Conservation (phyloP, 2,888 invertebrate genomes). For the Fragum sueziense region DNA sequence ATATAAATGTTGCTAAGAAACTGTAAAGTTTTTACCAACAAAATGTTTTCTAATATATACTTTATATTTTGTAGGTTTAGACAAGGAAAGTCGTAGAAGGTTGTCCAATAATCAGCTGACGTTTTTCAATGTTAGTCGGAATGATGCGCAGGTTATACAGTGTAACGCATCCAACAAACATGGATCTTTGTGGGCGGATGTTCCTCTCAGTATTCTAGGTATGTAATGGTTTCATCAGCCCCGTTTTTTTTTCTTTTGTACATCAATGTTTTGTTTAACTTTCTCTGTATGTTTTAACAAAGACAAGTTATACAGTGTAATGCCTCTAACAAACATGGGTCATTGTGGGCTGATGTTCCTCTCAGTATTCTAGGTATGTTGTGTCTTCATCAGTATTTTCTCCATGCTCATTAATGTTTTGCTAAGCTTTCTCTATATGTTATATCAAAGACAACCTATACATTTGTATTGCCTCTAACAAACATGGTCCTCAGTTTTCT, state of each 20-base stretch:
- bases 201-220: slow-evolving; percentile 97
- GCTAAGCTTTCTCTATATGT: too few relatives aligned
- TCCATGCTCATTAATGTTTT: too few relatives aligned
- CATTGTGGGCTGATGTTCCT: slow-evolving; percentile 98
- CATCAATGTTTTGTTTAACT: too few relatives aligned
- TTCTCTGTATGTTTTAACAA: too few relatives aligned
- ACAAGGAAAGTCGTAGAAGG: slow-evolving; percentile 39
- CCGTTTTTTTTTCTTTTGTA: too few relatives aligned
- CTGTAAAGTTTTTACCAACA: too few relatives aligned
- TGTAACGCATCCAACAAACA: slow-evolving; percentile 99
- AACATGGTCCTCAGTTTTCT: too few relatives aligned
- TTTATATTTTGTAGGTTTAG: slow-evolving; percentile 11
- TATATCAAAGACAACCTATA: too few relatives aligned
- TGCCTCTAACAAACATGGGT: slow-evolving; percentile 98
- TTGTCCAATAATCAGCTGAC: slow-evolving; percentile 49
- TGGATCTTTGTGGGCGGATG: slow-evolving; percentile 98
- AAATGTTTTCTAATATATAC: too few relatives aligned
- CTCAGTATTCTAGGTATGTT: slow-evolving; percentile 93
- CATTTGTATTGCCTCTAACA: too few relatives aligned
- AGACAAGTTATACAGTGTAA: slow-evolving; percentile 96
- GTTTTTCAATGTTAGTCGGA: slow-evolving; percentile 88
- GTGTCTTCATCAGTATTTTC: background rate
- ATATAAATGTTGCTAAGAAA: too few relatives aligned
- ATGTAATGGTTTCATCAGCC: too few relatives aligned
- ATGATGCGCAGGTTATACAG: slow-evolving; percentile 90